Conservation (phyloP, 2,888 invertebrate genomes). For the Entomobrya multifasciata region DNA sequence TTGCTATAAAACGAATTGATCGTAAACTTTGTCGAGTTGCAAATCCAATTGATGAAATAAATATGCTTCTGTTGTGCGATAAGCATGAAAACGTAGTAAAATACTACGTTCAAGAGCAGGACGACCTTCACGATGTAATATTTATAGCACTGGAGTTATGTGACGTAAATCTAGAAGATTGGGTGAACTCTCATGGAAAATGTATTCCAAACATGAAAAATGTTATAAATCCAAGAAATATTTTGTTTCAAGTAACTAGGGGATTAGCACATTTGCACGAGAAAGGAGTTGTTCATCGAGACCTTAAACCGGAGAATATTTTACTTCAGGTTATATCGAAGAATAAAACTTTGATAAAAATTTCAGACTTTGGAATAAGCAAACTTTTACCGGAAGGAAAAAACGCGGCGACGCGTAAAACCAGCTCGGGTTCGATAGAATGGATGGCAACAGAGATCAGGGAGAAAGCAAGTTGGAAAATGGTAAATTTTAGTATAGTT, state of each 20-base stretch:
- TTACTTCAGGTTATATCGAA: neutral
- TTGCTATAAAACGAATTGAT: slow-evolving; percentile 27
- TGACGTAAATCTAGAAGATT: neutral
- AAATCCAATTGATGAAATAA: neutral
- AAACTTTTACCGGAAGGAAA: neutral
- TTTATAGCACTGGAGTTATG: slow-evolving; percentile 16
- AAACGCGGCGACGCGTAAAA: neutral
- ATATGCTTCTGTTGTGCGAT: neutral
- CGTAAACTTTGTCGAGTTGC: neutral
- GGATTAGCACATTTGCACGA: slow-evolving; percentile 48
- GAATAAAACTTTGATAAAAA: neutral
- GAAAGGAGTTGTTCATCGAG: slow-evolving; percentile 9
- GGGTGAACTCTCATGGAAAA: neutral
- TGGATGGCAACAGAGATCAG: slow-evolving; percentile 26
- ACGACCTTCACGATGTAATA: neutral
- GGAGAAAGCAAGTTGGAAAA: neutral
- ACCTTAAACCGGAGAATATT: slow-evolving; percentile 33
- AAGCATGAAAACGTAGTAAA: neutral
- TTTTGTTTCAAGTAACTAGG: neutral
- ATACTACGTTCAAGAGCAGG: neutral
- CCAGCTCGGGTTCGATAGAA: neutral
- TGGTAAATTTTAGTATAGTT: slow-evolving; percentile 9
- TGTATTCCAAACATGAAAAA: neutral
- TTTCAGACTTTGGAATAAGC: slow-evolving; percentile 40
- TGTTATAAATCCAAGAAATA: neutral